These are phyloP conservation scores for Papilio xuthus DNA, from an alignment of 1,140 invertebrate species.

Conservation along the genomic window DNA sequence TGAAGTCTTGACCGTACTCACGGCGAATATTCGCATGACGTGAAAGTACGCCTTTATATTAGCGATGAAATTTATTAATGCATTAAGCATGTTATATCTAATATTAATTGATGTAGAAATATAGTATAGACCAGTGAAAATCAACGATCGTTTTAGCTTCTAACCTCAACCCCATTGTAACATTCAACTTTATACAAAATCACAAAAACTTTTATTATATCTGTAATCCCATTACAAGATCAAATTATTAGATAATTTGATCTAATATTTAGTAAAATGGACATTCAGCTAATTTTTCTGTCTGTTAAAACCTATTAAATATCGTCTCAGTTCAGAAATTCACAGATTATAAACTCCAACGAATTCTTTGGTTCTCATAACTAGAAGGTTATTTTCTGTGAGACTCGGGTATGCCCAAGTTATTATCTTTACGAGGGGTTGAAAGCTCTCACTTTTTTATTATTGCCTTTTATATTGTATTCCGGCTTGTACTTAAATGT, in stretches of 20 bases:
- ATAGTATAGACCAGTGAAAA: not conserved
- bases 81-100: not conserved
- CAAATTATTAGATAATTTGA: not conserved
- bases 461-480: conserved; percentile 68
- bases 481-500: conserved; percentile 58
- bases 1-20: conserved; percentile 5
- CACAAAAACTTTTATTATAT: not conserved
- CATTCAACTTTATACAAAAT: not conserved
- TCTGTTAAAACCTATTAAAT: not conserved
- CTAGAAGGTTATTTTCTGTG: conserved; percentile 56
- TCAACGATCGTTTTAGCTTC: not conserved
- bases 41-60: conserved; percentile 29
- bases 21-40: conserved; percentile 16
- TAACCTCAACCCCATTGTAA: not conserved
- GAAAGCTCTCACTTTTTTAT: conserved; percentile 72
- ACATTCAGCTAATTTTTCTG: conserved; percentile 19
- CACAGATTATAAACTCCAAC: conserved; percentile 46
- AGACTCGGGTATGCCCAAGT: conserved; percentile 50
- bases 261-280: not conserved
- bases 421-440: conserved; percentile 77
- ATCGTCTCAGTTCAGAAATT: conserved; percentile 28
- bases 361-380: conserved; percentile 52
- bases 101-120: not conserved
- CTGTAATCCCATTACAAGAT: not conserved
- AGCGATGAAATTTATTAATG: conserved; percentile 6